These are phyloP conservation scores for Molossus alvarezi DNA, from an alignment of 2,797 vertebrate genomes.

Conservation along the genomic window DNA sequence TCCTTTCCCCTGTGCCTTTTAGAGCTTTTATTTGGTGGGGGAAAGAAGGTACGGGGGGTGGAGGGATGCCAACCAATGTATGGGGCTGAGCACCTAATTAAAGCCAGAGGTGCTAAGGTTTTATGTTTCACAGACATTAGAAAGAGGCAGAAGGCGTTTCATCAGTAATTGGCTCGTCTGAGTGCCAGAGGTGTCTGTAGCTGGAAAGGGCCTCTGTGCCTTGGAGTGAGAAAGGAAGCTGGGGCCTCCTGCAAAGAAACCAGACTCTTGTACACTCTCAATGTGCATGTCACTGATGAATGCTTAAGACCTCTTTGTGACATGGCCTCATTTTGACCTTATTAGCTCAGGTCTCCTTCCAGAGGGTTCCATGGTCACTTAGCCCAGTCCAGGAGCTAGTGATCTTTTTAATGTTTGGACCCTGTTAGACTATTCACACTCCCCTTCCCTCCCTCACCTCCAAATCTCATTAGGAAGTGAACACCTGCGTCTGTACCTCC, in stretches of 20 bases:
- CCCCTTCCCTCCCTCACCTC: background rate
- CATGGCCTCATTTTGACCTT: background rate
- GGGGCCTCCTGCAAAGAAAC: background rate
- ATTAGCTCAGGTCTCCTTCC: background rate
- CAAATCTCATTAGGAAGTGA: slow-evolving; percentile 14
- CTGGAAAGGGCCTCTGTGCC: background rate
- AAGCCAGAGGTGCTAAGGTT: slow-evolving; percentile 21
- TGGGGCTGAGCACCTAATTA: background rate
- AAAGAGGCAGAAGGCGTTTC: background rate
- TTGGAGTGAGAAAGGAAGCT: background rate
- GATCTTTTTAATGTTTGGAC: background rate
- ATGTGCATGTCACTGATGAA: background rate
- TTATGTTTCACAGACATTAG: slow-evolving; percentile 13
- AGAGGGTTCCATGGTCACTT: background rate
- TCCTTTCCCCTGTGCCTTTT: background rate
- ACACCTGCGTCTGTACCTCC: background rate
- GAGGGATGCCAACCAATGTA: background rate
- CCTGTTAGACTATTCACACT: background rate
- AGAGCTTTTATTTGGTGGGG: background rate
- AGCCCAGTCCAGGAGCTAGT: background rate
- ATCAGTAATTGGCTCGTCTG: slow-evolving; percentile 28
- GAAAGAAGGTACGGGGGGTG: background rate
- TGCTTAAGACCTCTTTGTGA: background rate
- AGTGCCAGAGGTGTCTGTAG: background rate
- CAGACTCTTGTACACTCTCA: slow-evolving; percentile 6